Conservation (phyloP, 2,888 invertebrate species). For the Melinaea marsaeus region DNA sequence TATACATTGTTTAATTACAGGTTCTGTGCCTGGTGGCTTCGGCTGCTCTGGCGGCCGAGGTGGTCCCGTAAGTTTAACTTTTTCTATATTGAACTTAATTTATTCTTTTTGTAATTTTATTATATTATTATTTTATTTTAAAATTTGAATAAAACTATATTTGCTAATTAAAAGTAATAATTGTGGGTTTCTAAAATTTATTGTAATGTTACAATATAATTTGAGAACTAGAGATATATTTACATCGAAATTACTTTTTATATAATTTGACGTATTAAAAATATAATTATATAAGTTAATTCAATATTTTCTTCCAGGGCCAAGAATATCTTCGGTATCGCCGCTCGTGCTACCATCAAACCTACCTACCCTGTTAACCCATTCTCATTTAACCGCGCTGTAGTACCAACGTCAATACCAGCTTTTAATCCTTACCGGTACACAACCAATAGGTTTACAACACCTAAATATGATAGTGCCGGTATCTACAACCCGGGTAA, state of each 20-base stretch:
- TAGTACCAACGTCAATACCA: slow-evolving; percentile 19
- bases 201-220: no score
- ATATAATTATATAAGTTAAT: not conserved
- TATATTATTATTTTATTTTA: slow-evolving; percentile 2
- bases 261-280: no score
- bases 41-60: slow-evolving; percentile 56
- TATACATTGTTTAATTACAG: slow-evolving; percentile 44
- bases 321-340: not conserved
- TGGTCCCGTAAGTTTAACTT: slow-evolving; percentile 24
- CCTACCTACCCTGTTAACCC: slow-evolving; percentile 12
- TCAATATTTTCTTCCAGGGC: not conserved
- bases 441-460: slow-evolving; percentile 14
- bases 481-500: slow-evolving; percentile 37
- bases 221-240: no score
- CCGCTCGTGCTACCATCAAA: slow-evolving; percentile 8
- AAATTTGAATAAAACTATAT: not conserved
- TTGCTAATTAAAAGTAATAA: not conserved
- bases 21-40: slow-evolving; percentile 53
- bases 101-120: no score
- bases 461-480: slow-evolving; percentile 2
- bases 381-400: slow-evolving; percentile 23
- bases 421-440: slow-evolving; percentile 28
- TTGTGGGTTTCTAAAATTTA: no score
- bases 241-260: no score
- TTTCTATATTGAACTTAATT: not conserved